phyloP scores from a whole-genome alignment of 1,140 invertebrate species.

The Phortica variegata region DNA sequence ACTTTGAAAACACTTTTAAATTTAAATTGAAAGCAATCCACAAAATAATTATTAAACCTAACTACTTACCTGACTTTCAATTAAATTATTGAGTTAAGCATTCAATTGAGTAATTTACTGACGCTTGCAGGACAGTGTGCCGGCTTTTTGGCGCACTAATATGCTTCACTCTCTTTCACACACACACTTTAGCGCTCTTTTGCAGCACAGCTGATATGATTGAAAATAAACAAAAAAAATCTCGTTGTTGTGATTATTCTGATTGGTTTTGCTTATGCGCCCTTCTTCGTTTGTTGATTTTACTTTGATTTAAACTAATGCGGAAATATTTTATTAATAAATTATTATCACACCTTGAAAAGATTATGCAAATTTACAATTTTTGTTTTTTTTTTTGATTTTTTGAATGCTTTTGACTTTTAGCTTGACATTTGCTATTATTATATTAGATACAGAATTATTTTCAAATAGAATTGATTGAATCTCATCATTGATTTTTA shows the following conservation, averaged over 20 bases:
- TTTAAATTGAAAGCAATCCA: slow-evolving; percentile 16
- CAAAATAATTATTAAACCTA: neutral
- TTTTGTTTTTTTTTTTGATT: too few relatives aligned
- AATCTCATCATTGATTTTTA: too few relatives aligned
- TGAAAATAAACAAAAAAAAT: slow-evolving; percentile 36
- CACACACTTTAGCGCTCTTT: slow-evolving; percentile 12
- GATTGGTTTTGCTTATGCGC: slow-evolving; percentile 9
- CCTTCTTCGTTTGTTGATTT: slow-evolving; percentile 3
- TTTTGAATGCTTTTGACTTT: too few relatives aligned
- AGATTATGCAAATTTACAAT: slow-evolving; percentile 30
- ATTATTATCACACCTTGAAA: slow-evolving; percentile 23
- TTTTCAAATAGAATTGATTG: too few relatives aligned
- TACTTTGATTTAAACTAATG: slow-evolving; percentile 23
- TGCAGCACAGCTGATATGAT: slow-evolving; percentile 35
- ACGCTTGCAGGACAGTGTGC: slow-evolving; percentile 14
- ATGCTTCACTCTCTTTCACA: slow-evolving; percentile 26
- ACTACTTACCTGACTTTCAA: slow-evolving; percentile 33
- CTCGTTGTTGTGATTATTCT: slow-evolving; percentile 6
- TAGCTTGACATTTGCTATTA: too few relatives aligned
- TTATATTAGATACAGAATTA: too few relatives aligned
- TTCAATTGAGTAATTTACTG: neutral
- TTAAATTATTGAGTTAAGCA: slow-evolving; percentile 2
- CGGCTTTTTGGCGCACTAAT: slow-evolving; percentile 33
- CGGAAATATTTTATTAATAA: slow-evolving; percentile 21
- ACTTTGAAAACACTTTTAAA: slow-evolving; percentile 31